Evolutionary conservation across 2,113 vertebrate species (phyloP), one percentile per base, ranked within the genome.

Genomic region (Rhinolophus sinicus): DNA sequence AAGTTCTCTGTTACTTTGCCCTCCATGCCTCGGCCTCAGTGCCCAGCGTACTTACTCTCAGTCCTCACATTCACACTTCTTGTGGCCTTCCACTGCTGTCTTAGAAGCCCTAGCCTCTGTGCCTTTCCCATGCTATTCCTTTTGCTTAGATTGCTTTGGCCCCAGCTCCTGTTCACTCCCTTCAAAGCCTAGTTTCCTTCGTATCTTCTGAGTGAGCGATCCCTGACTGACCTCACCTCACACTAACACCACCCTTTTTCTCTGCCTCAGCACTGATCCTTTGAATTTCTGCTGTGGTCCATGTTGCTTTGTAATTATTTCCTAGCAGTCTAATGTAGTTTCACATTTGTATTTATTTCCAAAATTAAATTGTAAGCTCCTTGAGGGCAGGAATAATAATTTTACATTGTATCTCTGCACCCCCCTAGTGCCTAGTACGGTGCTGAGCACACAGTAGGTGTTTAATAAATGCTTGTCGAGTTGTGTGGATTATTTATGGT

Each of bases 391-490:
- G 94, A 90, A 88, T 90, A 87, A 30, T 87, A 78, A 94, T 95
- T 92, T 92, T 73, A 94, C 69, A 44, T 95, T 96, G 88, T 96
- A 96, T 95, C n/a, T 65, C 56, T 87, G 67, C 70, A 95, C 82
- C 88, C 88, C 90, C 84, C 9, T 89, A 96, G 82, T 97, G 97
- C 97, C 95, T 98, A 97, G 95, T 95, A 86, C 47, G 96, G 73
- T 97, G 94, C 97, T 97, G 73, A 97, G 97, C 92, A 96, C 96
- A 95, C 82, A 81, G 87, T 97, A 96, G 97, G 95, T 10, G 3
- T 96, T 97, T 97, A 98, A 98, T 97, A 98, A 98, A 98, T 96
- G 94, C 38, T 97, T 96, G 69, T 97, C 44, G 8, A 83, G 91
- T 97, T 89, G 88, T 97, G 96, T 97, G 93, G 54, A n/a, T 96